A percentile compares a stretch with the other conserved stretches of the same genome.
Evolutionary conservation across 1,140 invertebrate species (phyloP).

Genomic region (Pogonomyrmex barbatus): DNA sequence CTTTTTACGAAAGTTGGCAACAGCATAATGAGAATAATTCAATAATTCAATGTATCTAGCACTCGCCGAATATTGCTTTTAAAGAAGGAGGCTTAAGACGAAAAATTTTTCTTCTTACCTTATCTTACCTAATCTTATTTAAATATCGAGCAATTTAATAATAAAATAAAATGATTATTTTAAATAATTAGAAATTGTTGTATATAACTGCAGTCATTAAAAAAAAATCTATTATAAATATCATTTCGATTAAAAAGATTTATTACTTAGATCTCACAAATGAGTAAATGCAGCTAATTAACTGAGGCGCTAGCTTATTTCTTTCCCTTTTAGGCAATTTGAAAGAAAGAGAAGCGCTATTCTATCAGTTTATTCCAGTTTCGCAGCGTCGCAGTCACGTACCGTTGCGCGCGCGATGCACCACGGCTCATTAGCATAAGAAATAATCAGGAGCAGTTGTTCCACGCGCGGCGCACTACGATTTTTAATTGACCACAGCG

Average conservation of each 20-base stretch:
- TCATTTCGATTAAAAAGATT: not conserved
- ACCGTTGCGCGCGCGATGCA: not conserved
- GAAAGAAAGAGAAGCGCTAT: not conserved
- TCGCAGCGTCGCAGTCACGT: not conserved
- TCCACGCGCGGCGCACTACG: not conserved
- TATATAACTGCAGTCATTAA: not conserved
- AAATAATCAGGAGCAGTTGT: conserved; percentile 43
- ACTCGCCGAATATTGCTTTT: not conserved
- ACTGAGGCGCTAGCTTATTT: not conserved
- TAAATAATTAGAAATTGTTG: not conserved
- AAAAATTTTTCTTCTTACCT: not conserved
- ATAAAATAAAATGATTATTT: not conserved
- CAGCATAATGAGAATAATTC: conserved; percentile 38
- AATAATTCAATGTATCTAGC: conserved; percentile 10
- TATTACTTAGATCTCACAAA: conserved; percentile 6
- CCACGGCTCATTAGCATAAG: conserved; percentile 51
- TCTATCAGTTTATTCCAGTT: conserved; percentile 3
- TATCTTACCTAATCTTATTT: not conserved
- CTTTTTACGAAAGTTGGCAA: conserved; percentile 41
- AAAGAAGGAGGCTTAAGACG: conserved; percentile 1
- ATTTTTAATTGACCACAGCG: conserved; percentile 49
- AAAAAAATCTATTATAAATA: not conserved
- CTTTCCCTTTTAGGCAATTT: not conserved
- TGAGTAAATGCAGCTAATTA: conserved; percentile 26
- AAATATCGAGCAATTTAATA: not conserved